Evolutionary conservation across 2,797 vertebrate genomes (phyloP), one percentile per base, ranked within the genome.

Genomic region (Oreochromis mossambicus): DNA sequence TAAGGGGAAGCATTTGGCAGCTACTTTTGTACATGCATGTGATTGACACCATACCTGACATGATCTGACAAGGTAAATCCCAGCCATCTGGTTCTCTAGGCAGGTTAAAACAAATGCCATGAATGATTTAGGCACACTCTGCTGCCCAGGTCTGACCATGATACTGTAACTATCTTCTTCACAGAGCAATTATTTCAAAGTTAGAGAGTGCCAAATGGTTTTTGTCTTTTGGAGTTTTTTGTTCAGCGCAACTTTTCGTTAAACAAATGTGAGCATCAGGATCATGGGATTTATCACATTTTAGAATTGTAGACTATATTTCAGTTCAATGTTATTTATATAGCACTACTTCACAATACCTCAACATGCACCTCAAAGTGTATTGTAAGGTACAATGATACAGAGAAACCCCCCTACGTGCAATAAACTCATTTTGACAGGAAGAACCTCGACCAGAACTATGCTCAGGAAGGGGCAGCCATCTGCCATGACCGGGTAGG

Each of bases 11-110:
- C 38, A 17, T 77, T 66, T 38, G 63, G 46, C 43, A 14, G 78
- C 51, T 83, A 29, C 79, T 76, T 88, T 79, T 58, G 17, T 75
- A 75, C 21, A 38, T 51, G 24, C 17, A 10, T 56, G 9, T 81
- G 86, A 86, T 12, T 83, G 87, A 76, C 83, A 81, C 0, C 29
- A 2, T 76, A 88, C 68, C 80, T 91, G 89, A 86, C 85, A 21
- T 89, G 88, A 83, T 78, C 68, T 85, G 88, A 92, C 86, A 84
- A 86, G 80, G 70, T 86, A 84, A 85, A 84, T 77, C 82, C 46
- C 36, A 26, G 58, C 82, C 83, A 91, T 88, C 88, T 92, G 88
- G 50, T 75, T 21, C 77, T 81, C 29, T 29, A n/a, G 43, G 61
- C 54, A 85, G 82, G 58, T 87, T 88, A 85, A 90, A 93, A 84